Percentiles rank a stretch among this genome's conserved stretches.
These are phyloP conservation scores for Tamandua tetradactyla DNA, from an alignment of 2,797 vertebrate genomes.

Conservation along the genomic window DNA sequence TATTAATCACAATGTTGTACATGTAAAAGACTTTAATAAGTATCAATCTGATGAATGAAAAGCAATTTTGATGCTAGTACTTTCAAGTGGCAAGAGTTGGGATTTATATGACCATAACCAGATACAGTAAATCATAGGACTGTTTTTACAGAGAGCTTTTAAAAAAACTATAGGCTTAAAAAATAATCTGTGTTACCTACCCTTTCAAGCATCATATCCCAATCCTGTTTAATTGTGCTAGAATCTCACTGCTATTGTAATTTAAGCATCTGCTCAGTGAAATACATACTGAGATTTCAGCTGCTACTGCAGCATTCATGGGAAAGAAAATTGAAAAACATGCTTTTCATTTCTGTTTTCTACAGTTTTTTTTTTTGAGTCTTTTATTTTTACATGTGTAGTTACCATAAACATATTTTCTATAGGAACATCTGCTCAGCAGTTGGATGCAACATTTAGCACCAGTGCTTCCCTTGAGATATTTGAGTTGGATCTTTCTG, in stretches of 20 bases:
- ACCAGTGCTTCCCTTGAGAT: slow-evolving; percentile 96
- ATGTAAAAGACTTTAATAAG: not conserved
- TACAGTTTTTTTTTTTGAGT: not conserved
- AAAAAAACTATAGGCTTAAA: not conserved
- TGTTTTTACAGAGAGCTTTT: slow-evolving; percentile 24
- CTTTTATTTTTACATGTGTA: slow-evolving; percentile 26
- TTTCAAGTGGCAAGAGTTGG: not conserved
- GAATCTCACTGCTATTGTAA: not conserved
- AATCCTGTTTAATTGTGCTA: not conserved
- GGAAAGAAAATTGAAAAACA: slow-evolving; percentile 32
- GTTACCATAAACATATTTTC: slow-evolving; percentile 60
- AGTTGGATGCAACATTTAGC: slow-evolving; percentile 98
- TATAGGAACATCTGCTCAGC: slow-evolving; percentile 97
- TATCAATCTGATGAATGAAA: not conserved
- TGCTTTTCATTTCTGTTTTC: not conserved
- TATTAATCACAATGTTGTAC: not conserved
- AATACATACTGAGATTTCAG: not conserved
- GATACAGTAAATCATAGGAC: not conserved
- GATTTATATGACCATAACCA: not conserved
- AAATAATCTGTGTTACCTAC: not conserved
- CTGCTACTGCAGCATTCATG: not conserved
- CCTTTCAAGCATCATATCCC: not conserved
- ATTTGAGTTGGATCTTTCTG: slow-evolving; percentile 95
- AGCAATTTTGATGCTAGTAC: slow-evolving; percentile 13
- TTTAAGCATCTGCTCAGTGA: not conserved